These are phyloP conservation scores for Actinostola sp. DNA, from an alignment of 92 coral and sea anemone species.

Conservation along the genomic window DNA sequence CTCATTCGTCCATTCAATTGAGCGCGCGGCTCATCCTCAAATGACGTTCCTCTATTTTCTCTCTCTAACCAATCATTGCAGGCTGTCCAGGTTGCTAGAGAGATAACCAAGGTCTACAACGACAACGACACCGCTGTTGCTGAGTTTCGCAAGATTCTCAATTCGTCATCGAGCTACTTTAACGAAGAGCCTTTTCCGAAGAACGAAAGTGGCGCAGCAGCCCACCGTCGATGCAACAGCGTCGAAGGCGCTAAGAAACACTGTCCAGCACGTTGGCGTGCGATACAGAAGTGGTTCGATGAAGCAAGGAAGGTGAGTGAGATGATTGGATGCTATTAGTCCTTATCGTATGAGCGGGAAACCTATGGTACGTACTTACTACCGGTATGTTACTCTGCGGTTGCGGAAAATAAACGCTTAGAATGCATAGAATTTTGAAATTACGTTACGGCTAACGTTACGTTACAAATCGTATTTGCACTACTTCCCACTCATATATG, in stretches of 20 bases:
- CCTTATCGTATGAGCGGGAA: background rate
- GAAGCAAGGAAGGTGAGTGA: constrained; percentile 68
- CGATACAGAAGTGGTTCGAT: constrained; percentile 65
- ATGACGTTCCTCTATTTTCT: background rate
- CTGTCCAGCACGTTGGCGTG: constrained; percentile 78
- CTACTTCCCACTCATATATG: too few species aligned
- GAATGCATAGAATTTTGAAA: too few species aligned
- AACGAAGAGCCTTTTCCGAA: constrained; percentile 72
- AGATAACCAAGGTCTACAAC: constrained; percentile 32
- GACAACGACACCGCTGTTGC: constrained; percentile 59
- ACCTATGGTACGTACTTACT: background rate
- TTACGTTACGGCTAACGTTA: too few species aligned
- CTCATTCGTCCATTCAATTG: background rate
- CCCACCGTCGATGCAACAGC: constrained; percentile 62
- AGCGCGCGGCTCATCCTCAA: background rate
- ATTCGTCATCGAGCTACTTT: constrained; percentile 60
- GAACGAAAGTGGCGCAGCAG: constrained; percentile 69
- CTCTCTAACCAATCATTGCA: constrained; percentile 15
- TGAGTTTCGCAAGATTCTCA: constrained; percentile 58
- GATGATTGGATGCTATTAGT: background rate
- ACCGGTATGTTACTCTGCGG: background rate
- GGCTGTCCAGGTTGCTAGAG: constrained; percentile 70
- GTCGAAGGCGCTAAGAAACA: constrained; percentile 75
- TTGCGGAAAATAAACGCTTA: too few species aligned
- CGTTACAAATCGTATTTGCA: too few species aligned